These are phyloP conservation scores for Drosophila bipectinata DNA, from an alignment of 1,140 invertebrate genomes.

Conservation along the genomic window DNA sequence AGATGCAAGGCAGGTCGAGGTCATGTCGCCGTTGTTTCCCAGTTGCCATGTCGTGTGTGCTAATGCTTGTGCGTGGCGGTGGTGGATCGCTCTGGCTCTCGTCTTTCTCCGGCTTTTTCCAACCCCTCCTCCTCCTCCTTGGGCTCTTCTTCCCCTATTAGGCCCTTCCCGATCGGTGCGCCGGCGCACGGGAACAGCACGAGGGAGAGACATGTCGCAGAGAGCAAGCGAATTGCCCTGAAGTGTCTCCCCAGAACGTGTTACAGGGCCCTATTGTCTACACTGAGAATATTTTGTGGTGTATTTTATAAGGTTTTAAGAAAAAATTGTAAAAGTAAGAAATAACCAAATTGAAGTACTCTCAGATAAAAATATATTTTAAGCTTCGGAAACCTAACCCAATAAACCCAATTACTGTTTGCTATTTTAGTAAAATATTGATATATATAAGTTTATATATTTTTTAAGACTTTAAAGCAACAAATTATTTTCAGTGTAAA, in stretches of 20 bases:
- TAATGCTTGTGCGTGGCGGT: slow-evolving; percentile 42
- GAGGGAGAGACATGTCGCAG: slow-evolving; percentile 43
- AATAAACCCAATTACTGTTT: no score
- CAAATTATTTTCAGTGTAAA: slow-evolving; percentile 35
- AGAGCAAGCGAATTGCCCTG: slow-evolving; percentile 35
- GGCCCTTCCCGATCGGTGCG: slow-evolving; percentile 45
- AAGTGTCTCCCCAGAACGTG: slow-evolving; percentile 36
- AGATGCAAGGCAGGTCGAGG: slow-evolving; percentile 61
- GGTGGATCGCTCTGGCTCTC: slow-evolving; percentile 44
- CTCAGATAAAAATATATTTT: no score
- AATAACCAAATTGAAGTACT: accelerated
- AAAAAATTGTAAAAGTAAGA: not conserved
- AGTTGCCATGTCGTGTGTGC: slow-evolving; percentile 53
- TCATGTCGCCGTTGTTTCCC: slow-evolving; percentile 56
- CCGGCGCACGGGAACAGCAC: slow-evolving; percentile 63
- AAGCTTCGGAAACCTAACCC: no score
- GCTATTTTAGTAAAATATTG: no score
- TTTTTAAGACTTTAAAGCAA: not conserved
- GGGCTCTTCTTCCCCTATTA: slow-evolving; percentile 12
- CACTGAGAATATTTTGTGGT: slow-evolving; percentile 25
- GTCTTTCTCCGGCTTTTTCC: slow-evolving; percentile 37
- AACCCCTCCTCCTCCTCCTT: slow-evolving; percentile 3
- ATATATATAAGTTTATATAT: not conserved
- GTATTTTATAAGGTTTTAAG: not conserved
- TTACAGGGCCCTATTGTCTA: slow-evolving; percentile 24